Evolutionary conservation across 2,888 invertebrate genomes (phyloP).

Genomic region (Leucozona laternaria): DNA sequence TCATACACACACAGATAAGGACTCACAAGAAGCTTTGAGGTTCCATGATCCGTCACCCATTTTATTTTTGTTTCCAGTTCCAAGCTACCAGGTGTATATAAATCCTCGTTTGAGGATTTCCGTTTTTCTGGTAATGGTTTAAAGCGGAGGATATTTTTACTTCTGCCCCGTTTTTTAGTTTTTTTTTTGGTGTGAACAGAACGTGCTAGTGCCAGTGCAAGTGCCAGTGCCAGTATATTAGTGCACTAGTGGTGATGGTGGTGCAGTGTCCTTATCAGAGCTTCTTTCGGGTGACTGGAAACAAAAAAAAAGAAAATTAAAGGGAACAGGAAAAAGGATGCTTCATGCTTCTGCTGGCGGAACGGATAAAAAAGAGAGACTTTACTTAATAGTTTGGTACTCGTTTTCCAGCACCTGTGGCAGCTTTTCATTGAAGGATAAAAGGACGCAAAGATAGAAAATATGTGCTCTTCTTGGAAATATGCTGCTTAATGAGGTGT

Average conservation of each 20-base stretch:
- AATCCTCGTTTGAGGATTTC: constrained; percentile 45
- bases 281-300: constrained; percentile 59
- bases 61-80: constrained; percentile 45
- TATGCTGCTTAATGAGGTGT: constrained; percentile 73
- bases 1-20: constrained; percentile 3
- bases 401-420: constrained; percentile 63
- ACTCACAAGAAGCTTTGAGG: constrained; percentile 18
- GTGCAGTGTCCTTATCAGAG: constrained; percentile 57
- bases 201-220: constrained; percentile 57
- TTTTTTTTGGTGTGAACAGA: constrained; percentile 45
- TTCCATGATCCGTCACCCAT: constrained; percentile 51
- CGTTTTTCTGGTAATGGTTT: constrained; percentile 10
- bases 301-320: constrained; percentile 33
- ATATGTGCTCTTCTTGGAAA: constrained; percentile 61
- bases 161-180: constrained; percentile 18
- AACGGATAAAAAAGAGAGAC: constrained; percentile 31
- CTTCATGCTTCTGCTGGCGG: constrained; percentile 46
- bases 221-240: constrained; percentile 49
- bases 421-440: constrained; percentile 36
- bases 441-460: constrained; percentile 46
- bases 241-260: constrained; percentile 1
- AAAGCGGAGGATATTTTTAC: constrained; percentile 33
- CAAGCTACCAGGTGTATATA: constrained; percentile 48
- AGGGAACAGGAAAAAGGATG: constrained; percentile 61
- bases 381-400: constrained; percentile 59